Evolutionary conservation across 1,140 invertebrate species (phyloP).

Genomic region (Anastrepha ludens): DNA sequence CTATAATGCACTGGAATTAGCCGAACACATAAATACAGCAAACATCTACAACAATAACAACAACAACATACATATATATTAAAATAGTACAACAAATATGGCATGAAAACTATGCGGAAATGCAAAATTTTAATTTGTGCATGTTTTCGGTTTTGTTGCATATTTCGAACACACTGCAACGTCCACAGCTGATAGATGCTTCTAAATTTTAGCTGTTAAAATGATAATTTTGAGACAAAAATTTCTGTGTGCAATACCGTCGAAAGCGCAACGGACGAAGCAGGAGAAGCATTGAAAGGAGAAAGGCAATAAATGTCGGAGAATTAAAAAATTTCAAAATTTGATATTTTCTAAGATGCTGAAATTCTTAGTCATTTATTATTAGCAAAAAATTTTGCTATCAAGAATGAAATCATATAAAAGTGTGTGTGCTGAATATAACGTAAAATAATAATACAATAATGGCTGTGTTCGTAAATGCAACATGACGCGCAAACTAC

Average conservation of each 20-base stretch:
- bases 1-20: not conserved
- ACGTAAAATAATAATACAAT: too few species aligned
- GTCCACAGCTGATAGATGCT: not conserved
- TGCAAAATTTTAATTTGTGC: conserved; percentile 8
- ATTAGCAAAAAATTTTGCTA: not conserved
- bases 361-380: not conserved
- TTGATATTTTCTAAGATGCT: not conserved
- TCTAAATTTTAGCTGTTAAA: not conserved
- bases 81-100: not conserved
- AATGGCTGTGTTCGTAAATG: too few species aligned
- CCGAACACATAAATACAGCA: not conserved
- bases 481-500: too few species aligned
- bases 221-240: conserved; percentile 25
- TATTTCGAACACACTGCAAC: not conserved
- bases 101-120: conserved; percentile 5
- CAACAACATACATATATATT: not conserved
- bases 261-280: not conserved
- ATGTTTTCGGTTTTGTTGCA: not conserved
- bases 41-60: not conserved
- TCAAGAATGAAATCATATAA: too few species aligned
- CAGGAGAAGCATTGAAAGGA: not conserved
- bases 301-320: conserved; percentile 7
- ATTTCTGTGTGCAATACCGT: conserved; percentile 5
- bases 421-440: too few species aligned
- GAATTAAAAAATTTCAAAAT: not conserved